Percentiles rank a stretch among this genome's conserved stretches.
Conservation (phyloP, 64 coral and sea anemone species). For the Hydrozoanthus tunicans region DNA sequence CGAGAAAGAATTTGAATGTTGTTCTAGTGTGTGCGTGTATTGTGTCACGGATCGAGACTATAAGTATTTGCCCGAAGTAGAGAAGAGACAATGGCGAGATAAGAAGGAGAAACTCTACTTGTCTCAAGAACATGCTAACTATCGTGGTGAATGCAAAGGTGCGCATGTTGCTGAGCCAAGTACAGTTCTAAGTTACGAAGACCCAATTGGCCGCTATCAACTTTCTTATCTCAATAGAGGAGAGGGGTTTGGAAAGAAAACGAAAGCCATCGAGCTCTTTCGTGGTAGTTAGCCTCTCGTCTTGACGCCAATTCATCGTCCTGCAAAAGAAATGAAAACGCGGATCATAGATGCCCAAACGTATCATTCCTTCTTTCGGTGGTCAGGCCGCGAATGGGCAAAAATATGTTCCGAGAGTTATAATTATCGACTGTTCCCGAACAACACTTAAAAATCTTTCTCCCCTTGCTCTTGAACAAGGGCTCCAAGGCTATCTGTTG, state of each 20-base stretch:
- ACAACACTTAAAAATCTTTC: not conserved
- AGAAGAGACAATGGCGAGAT: not conserved
- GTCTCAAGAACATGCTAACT: no score
- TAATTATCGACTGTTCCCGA: slow-evolving; percentile 3
- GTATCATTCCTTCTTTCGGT: slow-evolving; percentile 16
- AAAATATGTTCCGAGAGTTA: slow-evolving; percentile 14
- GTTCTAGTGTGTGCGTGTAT: no score
- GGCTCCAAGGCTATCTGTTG: not conserved
- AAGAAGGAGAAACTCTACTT: not conserved
- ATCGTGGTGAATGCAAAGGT: no score
- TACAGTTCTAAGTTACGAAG: no score
- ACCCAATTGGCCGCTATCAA: no score
- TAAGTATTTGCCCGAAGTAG: no score
- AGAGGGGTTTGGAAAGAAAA: not conserved
- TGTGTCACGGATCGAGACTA: no score
- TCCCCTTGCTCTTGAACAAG: no score
- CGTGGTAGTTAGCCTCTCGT: not conserved
- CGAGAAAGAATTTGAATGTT: no score
- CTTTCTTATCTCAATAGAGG: not conserved
- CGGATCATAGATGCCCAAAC: slow-evolving; percentile 4
- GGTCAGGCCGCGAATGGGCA: slow-evolving; percentile 47
- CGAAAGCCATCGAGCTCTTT: slow-evolving; percentile 14
- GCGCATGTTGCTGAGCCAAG: no score
- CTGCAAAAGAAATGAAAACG: slow-evolving; percentile 11
- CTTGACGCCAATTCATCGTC: slow-evolving; percentile 2